Base-by-base conservation (phyloP, 1,140 invertebrate genomes). In the Cotesia typhae region DNA sequence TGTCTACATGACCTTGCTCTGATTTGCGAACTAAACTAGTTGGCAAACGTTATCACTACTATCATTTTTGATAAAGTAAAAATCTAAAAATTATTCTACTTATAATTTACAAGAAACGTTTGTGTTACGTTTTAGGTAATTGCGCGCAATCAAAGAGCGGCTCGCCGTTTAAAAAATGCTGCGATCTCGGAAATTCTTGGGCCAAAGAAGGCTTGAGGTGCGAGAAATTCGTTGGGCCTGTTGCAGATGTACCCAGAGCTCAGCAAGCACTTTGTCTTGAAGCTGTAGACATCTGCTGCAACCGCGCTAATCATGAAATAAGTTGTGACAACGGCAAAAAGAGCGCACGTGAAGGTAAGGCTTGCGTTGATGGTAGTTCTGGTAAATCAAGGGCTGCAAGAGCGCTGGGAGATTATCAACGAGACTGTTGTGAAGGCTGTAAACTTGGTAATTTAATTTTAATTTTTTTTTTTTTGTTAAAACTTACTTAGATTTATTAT, bases 361-460 rank as follows among this genome's bases (percentile, higher is more conserved):
- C 82, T 12, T 89, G 89, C 60, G 67, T 71, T 2, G 53, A 74
- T 4, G 78, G 66, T 28, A 51, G 66, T 1, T 63, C 66, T 17
- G 1, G 53, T 2, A 77, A 38, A 17, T 61, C 51, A 35, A 17
- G 60, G 12, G 52, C 65, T 7, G 66, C 71, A 1, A 74, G 77
- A 20, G 78, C 80, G 10, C 64, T 72, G 3, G 84, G 84, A 12
- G 83, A 88, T 61, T 83, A 84, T 60, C 83, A 85, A 20, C 81
- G 88, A 75, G 87, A 89, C 69, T 90, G 89, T 66, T 90, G 89
- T 78, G 88, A 90, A 75, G 88, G 84, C 3, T 90, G 89, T 75
- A 89, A 89, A 78, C 77, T 90, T 17, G 89, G 89, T 77, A 74
- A 70, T 67, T 70, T 53, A 20, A 28, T 69, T 38, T 14, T 36